Evolutionary conservation across 1,140 invertebrate genomes (phyloP), one percentile per base, ranked within the genome.

Genomic region (Brachionus rubens): DNA sequence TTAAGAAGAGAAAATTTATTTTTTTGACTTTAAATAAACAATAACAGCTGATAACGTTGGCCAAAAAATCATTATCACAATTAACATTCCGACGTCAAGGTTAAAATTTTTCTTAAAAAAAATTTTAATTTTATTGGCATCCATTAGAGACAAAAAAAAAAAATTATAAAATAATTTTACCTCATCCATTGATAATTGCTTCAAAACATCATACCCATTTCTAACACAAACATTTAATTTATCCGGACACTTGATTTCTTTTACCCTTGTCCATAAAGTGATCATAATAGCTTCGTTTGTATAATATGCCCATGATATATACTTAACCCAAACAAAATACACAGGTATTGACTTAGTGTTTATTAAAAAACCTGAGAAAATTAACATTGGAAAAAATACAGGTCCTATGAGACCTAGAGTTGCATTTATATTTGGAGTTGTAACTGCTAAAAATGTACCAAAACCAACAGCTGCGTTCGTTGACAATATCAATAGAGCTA

Each of bases 281-380:
- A 76, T 48, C 40, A 59, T 62, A 1, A 59, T 48, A 52, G 48
- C 48, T 48, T 76, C 54, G 19, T 65, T 48, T 46, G 54, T 48
- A 26, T 62, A 76, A 28, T 76, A 62, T 24, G 65, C 16, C 75
- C 75, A 76, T 30, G 75, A 76, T 30, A 76, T 76, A 24, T 62
- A 76, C 65, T 76, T 76, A 10, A 76, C 40, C 75, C 75, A 76
- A 46, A 76, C 33, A 52, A 76, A 59, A 43, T 59, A 76, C 28
- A 47, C 40, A 14, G 54, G 54, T 12, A 52, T 76, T 12, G 72
- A 76, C 7, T 41, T 72, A 28, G 89, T 89, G 82, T 97, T 97
- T n/a, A 98, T 85, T 83, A 96, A 97, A 85, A 96, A 98, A 47
- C 95, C 95, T 56, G 93, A 94, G 82, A 97, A 96, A 14, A 97